A percentile compares a stretch with the other conserved stretches of the same genome.
Evolutionary conservation across 2,113 vertebrate species (phyloP).

Genomic region (Forbesichthys agassizii): DNA sequence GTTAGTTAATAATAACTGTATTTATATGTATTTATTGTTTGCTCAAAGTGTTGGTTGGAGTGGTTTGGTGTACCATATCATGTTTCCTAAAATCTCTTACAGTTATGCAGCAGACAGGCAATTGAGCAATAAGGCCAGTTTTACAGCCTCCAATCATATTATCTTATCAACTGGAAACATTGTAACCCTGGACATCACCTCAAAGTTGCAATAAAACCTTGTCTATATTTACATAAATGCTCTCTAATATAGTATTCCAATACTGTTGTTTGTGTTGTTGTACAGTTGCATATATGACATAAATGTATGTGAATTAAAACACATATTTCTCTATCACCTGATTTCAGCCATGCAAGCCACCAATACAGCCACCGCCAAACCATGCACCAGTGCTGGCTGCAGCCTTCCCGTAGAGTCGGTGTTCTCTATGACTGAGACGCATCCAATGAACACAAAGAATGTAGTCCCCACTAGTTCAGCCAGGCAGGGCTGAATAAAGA

Average conservation of each 20-base stretch:
- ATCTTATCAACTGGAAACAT: background rate
- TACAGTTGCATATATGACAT: background rate
- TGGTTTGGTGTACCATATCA: background rate
- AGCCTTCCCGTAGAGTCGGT: constrained; percentile 55
- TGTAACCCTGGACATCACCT: background rate
- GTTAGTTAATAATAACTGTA: constrained; percentile 1
- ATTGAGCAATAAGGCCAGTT: background rate
- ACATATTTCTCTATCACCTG: constrained; percentile 44
- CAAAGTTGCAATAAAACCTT: background rate
- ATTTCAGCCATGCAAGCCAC: constrained; percentile 70
- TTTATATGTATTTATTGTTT: background rate
- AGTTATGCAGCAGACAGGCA: too few species aligned
- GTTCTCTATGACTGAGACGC: constrained; percentile 75
- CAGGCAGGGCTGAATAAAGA: constrained; percentile 64
- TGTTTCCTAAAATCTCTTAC: background rate
- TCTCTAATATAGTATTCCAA: background rate
- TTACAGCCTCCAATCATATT: background rate
- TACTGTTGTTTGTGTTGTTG: background rate
- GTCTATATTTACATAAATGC: background rate
- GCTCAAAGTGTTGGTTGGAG: background rate
- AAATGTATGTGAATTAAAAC: background rate
- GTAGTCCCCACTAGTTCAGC: constrained; percentile 69
- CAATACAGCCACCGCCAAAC: constrained; percentile 63
- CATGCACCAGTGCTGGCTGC: constrained; percentile 72
- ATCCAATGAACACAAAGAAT: constrained; percentile 74